These are phyloP conservation scores for Stichodactyla helianthus DNA, from an alignment of 64 coral and sea anemone species.

Conservation along the genomic window DNA sequence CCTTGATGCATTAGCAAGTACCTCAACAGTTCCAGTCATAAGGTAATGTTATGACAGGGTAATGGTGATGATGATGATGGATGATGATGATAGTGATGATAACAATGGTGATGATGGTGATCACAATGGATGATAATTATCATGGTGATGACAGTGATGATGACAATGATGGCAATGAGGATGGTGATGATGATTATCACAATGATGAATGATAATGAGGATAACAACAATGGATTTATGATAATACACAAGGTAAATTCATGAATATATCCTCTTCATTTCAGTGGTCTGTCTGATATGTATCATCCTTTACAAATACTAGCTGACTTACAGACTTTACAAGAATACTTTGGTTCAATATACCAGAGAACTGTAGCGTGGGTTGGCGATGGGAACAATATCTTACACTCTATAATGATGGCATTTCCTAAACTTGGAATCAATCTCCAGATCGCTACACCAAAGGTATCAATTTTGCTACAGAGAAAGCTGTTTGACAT, in stretches of 20 bases:
- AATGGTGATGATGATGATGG: not conserved
- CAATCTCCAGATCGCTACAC: slow-evolving; percentile 86
- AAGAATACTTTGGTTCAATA: slow-evolving; percentile 83
- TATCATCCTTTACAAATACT: slow-evolving; percentile 92
- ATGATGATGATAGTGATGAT: no score
- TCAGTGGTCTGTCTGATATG: slow-evolving; percentile 92
- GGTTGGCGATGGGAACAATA: slow-evolving; percentile 95
- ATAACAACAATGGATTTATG: no score
- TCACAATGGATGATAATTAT: not conserved
- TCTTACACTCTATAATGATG: slow-evolving; percentile 94
- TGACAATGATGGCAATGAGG: not conserved
- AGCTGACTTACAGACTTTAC: slow-evolving; percentile 87
- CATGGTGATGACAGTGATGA: not conserved
- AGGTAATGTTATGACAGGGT: no score
- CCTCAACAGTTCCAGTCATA: slow-evolving; percentile 75
- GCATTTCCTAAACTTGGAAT: slow-evolving; percentile 84
- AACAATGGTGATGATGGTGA: no score
- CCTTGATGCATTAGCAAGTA: slow-evolving; percentile 54
- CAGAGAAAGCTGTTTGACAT: not conserved
- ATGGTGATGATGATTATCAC: not conserved
- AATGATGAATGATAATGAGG: no score
- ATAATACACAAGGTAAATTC: no score
- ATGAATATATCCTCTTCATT: not conserved
- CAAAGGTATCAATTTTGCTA: slow-evolving; percentile 62
- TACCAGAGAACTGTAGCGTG: slow-evolving; percentile 63